These are phyloP conservation scores for Neosilurus mollespiculum DNA, from an alignment of 2,797 vertebrate genomes.

Conservation along the genomic window DNA sequence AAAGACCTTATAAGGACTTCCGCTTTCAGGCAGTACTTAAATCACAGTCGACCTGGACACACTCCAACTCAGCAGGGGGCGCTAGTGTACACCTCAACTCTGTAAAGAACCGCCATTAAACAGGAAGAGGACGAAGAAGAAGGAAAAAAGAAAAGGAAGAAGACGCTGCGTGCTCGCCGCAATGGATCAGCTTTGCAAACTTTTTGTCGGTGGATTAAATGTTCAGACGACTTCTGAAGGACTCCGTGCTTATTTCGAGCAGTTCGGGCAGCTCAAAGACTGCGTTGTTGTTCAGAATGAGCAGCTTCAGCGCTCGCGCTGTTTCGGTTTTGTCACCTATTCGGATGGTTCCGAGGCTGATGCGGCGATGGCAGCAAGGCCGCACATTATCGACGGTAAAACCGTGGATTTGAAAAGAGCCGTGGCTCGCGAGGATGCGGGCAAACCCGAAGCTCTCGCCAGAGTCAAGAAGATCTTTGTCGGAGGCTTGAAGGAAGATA, in stretches of 20 bases:
- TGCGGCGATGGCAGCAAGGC: conserved; percentile 89
- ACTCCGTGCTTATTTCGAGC: conserved; percentile 81
- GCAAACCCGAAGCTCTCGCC: conserved; percentile 89
- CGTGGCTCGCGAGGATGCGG: conserved; percentile 93
- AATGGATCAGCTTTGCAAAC: conserved; percentile 85
- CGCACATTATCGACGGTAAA: conserved; percentile 91
- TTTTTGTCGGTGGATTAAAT: conserved; percentile 86
- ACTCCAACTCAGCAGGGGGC: too few relatives aligned
- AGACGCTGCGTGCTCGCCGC: background rate
- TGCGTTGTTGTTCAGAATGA: conserved; percentile 97
- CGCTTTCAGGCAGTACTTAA: too few relatives aligned
- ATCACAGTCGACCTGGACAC: too few relatives aligned
- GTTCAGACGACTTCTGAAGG: conserved; percentile 84
- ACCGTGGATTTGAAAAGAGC: conserved; percentile 93
- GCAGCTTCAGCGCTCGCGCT: conserved; percentile 91
- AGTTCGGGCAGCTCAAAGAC: conserved; percentile 87
- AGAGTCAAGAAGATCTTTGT: conserved; percentile 99
- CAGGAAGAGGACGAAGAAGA: too few relatives aligned
- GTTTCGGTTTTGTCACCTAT: conserved; percentile 97
- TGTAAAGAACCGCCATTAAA: too few relatives aligned
- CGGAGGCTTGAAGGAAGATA: conserved; percentile 94
- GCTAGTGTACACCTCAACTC: too few relatives aligned
- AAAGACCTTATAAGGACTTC: too few relatives aligned
- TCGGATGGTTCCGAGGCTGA: conserved; percentile 91
- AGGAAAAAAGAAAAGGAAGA: background rate